Conservation (phyloP, 2,113 vertebrate species). For the Myiagra hebetior region DNA sequence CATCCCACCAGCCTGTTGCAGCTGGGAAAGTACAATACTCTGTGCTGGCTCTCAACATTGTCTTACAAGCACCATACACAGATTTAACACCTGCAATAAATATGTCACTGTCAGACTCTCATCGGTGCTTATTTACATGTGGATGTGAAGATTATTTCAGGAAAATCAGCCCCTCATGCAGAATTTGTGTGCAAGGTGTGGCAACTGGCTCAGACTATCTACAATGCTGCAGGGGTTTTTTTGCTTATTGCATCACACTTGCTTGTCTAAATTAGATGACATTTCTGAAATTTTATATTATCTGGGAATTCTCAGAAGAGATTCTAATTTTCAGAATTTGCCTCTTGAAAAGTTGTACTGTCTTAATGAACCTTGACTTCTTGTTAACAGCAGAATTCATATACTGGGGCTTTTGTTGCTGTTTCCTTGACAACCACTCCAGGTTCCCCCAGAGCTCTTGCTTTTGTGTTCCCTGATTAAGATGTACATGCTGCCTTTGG, state of each 20-base stretch:
- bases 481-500: slow-evolving; percentile 30
- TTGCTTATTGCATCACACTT: neutral
- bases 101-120: neutral
- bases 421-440: slow-evolving; percentile 54
- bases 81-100: slow-evolving; percentile 4
- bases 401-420: neutral
- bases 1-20: neutral
- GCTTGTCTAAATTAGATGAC: neutral
- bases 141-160: neutral
- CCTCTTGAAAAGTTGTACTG: neutral
- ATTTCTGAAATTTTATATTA: neutral
- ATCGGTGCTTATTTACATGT: neutral
- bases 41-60: neutral
- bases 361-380: neutral
- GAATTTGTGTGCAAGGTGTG: neutral
- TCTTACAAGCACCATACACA: neutral
- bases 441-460: slow-evolving; percentile 23
- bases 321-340: neutral
- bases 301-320: neutral
- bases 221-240: neutral
- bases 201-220: neutral
- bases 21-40: neutral
- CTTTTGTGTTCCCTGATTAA: slow-evolving; percentile 19
- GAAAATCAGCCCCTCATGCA: neutral
- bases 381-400: slow-evolving; percentile 20